A percentile compares a stretch with the other conserved stretches of the same genome.
These are phyloP conservation scores for Eulemur mongoz DNA, from an alignment of 2,797 vertebrate species.

Conservation along the genomic window DNA sequence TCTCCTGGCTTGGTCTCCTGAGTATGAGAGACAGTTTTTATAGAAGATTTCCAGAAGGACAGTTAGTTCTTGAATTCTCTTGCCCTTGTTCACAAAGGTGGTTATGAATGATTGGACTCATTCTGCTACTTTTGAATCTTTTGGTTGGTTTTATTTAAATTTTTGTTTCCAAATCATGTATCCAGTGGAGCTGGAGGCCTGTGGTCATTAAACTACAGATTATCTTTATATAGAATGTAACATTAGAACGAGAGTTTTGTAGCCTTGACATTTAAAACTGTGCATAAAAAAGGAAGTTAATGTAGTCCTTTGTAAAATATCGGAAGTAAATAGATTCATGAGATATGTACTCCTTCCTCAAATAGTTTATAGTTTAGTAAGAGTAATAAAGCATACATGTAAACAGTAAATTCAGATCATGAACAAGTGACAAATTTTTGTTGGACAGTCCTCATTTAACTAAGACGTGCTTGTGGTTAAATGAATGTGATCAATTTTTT, in stretches of 20 bases:
- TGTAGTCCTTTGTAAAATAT: neutral
- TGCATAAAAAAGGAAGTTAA: neutral
- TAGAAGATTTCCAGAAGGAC: neutral
- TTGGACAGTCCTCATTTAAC: neutral
- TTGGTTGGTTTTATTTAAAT: neutral
- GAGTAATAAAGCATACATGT: no score
- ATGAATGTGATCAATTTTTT: neutral
- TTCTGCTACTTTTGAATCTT: neutral
- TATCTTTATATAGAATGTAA: neutral
- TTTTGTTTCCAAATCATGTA: neutral
- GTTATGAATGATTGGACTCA: neutral
- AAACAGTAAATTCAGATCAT: neutral
- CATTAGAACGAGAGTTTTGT: slow-evolving; percentile 15
- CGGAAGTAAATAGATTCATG: neutral
- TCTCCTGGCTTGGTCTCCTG: neutral
- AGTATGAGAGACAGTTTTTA: neutral
- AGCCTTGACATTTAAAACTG: neutral
- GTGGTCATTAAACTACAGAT: neutral
- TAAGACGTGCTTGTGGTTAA: neutral
- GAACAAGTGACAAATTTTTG: neutral
- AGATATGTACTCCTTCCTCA: neutral
- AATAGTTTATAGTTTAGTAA: neutral
- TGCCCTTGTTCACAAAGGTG: neutral
- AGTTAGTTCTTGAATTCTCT: neutral
- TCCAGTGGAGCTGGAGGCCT: neutral